These are phyloP conservation scores for Hydractinia echinata DNA, from an alignment of 30 jellyfish, hydroid and myxozoan species.

Conservation along the genomic window DNA sequence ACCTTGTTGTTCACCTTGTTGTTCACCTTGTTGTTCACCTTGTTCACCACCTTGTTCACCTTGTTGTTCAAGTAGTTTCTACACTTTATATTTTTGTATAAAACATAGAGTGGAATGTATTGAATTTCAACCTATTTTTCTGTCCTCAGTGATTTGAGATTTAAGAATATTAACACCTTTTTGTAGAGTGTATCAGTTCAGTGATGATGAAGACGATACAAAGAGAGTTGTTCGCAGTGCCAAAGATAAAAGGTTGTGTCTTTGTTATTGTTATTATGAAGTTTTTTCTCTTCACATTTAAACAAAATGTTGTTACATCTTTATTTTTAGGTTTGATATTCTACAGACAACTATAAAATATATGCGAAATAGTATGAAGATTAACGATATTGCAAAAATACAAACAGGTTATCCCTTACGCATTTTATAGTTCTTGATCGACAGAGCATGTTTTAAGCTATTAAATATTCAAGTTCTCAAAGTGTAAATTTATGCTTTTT, in stretches of 20 bases:
- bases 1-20: no score
- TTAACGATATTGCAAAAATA: constrained; percentile 80
- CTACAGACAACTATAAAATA: constrained; percentile 62
- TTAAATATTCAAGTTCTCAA: no score
- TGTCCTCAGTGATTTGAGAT: no score
- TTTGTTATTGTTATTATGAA: not conserved
- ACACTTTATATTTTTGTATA: no score
- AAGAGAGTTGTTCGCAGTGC: constrained; percentile 86
- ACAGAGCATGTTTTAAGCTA: no score
- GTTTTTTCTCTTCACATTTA: not conserved
- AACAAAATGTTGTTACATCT: not conserved
- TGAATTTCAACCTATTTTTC: no score
- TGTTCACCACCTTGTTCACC: no score
- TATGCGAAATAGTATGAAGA: constrained; percentile 89
- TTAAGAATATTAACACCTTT: not conserved
- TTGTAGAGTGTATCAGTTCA: constrained; percentile 41
- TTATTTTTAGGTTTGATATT: constrained; percentile 59
- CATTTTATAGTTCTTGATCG: no score
- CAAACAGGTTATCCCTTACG: constrained; percentile 53
- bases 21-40: no score
- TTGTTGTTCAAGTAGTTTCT: no score
- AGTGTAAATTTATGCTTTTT: no score
- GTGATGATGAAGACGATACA: constrained; percentile 99
- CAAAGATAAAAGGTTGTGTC: constrained; percentile 75
- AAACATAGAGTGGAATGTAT: no score